Percentiles rank a stretch among this genome's conserved stretches.
These are phyloP conservation scores for Cottus gobio DNA, from an alignment of 2,113 vertebrate species.

Conservation along the genomic window DNA sequence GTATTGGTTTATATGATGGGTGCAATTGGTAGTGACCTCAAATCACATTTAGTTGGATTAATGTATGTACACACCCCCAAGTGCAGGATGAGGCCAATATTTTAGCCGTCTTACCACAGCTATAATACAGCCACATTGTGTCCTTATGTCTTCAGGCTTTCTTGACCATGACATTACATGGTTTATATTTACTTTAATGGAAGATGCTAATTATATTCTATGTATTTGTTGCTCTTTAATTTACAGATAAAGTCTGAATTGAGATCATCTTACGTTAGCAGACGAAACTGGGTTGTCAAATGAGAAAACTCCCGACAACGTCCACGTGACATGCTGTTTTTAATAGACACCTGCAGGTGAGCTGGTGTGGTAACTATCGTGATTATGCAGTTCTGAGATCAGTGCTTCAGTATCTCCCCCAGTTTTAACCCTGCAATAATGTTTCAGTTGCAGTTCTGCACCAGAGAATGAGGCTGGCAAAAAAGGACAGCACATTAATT, in stretches of 20 bases:
- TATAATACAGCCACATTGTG: neutral
- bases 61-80: neutral
- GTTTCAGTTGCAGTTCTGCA: constrained; percentile 19
- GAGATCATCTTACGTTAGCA: neutral
- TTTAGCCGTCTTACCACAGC: neutral
- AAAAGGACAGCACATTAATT: constrained; percentile 25
- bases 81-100: neutral
- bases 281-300: neutral
- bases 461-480: neutral
- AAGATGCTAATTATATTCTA: neutral
- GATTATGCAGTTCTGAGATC: constrained; percentile 48
- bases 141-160: neutral
- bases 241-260: neutral
- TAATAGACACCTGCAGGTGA: constrained; percentile 36
- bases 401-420: constrained; percentile 7
- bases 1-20: neutral
- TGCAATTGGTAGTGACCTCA: neutral
- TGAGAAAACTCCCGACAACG: neutral
- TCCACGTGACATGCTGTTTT: constrained; percentile 19
- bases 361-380: constrained; percentile 14
- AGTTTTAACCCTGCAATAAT: constrained; percentile 21
- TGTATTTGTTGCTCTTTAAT: neutral
- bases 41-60: too few species aligned
- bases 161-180: neutral
- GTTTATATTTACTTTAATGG: neutral